A percentile compares a stretch with the other conserved stretches of the same genome.
Conservation (phyloP, 2,888 invertebrate genomes). For the Gymnoscelis rufifasciata region DNA sequence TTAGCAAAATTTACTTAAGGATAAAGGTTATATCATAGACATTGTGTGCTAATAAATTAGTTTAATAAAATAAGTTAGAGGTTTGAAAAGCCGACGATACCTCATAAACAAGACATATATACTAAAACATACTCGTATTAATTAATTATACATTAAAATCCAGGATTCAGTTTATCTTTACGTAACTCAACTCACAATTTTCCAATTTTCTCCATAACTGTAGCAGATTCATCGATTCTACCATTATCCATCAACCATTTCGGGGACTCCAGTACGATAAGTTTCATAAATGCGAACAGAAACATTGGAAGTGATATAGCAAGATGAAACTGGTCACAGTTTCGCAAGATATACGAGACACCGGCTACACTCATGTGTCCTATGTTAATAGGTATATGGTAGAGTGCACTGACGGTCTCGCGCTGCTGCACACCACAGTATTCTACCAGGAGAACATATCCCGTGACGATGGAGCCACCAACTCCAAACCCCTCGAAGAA, state of each 20-base stretch:
- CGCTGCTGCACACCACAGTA: slow-evolving; percentile 50
- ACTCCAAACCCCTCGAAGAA: slow-evolving; percentile 54
- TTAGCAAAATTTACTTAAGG: no score
- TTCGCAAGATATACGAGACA: slow-evolving; percentile 51
- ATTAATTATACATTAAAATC: no score
- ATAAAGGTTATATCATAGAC: no score
- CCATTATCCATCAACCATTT: slow-evolving; percentile 62
- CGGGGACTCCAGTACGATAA: slow-evolving; percentile 53
- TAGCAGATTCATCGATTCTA: slow-evolving; percentile 39
- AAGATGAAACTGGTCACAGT: slow-evolving; percentile 52
- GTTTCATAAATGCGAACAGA: slow-evolving; percentile 38
- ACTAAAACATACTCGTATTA: no score
- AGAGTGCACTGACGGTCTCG: slow-evolving; percentile 52
- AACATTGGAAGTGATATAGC: slow-evolving; percentile 55
- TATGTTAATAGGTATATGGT: slow-evolving; percentile 54
- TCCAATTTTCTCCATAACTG: slow-evolving; percentile 49
- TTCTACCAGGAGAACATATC: slow-evolving; percentile 55
- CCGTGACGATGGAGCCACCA: slow-evolving; percentile 57
- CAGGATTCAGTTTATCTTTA: no score
- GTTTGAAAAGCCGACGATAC: no score
- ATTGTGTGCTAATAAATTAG: no score
- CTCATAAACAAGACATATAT: no score
- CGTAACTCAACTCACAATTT: slow-evolving; percentile 59
- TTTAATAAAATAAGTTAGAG: no score
- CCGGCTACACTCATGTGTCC: slow-evolving; percentile 53